Evolutionary conservation across 2,113 vertebrate genomes (phyloP).

Genomic region (Orientallactaga bullata): DNA sequence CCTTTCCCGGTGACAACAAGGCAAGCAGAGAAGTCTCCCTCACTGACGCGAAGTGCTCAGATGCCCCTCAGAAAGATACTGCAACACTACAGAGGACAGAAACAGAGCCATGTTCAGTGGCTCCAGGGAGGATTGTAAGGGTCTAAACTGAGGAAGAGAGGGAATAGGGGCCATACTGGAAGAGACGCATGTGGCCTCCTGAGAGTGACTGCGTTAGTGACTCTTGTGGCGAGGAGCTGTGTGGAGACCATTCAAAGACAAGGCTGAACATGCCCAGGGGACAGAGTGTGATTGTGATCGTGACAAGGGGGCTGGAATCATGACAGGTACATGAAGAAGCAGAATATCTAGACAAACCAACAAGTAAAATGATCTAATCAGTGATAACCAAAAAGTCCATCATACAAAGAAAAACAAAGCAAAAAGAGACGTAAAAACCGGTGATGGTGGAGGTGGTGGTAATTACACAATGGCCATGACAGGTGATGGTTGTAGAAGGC

Average conservation of each 20-base stretch:
- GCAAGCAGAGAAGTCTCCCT: not conserved
- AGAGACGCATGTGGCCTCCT: no score
- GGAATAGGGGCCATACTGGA: no score
- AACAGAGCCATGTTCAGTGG: not conserved
- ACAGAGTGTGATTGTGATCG: no score
- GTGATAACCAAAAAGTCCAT: no score
- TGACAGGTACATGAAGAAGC: no score
- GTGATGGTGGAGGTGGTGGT: not conserved
- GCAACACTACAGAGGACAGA: not conserved
- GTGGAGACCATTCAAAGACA: not conserved
- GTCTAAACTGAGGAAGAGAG: not conserved
- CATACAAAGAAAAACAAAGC: no score
- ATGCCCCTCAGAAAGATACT: not conserved
- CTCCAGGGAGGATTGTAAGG: not conserved
- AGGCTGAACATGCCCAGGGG: no score
- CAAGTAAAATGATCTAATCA: no score
- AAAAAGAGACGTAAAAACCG: no score
- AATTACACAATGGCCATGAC: rapidly evolving
- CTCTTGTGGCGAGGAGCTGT: no score
- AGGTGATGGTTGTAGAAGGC: not conserved
- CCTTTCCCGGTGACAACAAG: not conserved
- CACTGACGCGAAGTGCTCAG: not conserved
- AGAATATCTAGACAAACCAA: no score
- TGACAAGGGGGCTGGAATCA: not conserved
- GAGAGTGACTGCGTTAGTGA: no score